Percentiles rank a stretch among this genome's conserved stretches.
These are phyloP conservation scores for Clepsis dumicolana DNA, from an alignment of 2,888 invertebrate genomes.

Conservation along the genomic window DNA sequence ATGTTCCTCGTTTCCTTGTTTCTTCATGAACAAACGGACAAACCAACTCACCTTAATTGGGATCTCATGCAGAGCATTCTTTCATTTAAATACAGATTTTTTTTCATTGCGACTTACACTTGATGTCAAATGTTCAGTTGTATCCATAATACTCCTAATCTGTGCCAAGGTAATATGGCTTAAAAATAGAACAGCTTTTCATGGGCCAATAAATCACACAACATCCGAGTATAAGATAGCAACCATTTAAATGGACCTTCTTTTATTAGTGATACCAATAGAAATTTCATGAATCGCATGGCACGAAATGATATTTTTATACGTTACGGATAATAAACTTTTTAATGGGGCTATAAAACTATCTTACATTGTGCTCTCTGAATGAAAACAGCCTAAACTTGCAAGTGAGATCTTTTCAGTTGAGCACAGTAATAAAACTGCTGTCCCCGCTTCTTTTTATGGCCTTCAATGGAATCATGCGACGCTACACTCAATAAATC, in stretches of 20 bases:
- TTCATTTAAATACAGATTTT: too few relatives aligned
- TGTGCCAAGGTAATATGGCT: background rate
- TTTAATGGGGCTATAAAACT: slow-evolving; percentile 39
- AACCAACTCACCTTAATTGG: too few relatives aligned
- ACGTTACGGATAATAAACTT: slow-evolving; percentile 31
- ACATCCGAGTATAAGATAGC: background rate
- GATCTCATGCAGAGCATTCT: too few relatives aligned
- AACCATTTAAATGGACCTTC: background rate
- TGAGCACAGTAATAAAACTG: slow-evolving; percentile 28
- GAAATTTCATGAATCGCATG: slow-evolving; percentile 13
- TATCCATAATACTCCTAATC: background rate
- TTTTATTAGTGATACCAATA: background rate
- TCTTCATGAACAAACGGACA: too few relatives aligned
- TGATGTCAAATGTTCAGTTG: background rate
- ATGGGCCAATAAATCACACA: background rate
- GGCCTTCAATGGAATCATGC: slow-evolving; percentile 7
- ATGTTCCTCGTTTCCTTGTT: too few relatives aligned
- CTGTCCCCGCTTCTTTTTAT: slow-evolving; percentile 25
- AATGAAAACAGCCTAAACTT: slow-evolving; percentile 29
- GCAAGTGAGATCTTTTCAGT: slow-evolving; percentile 1
- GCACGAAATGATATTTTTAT: slow-evolving; percentile 38
- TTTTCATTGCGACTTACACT: background rate
- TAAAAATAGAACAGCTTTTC: background rate
- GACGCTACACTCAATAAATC: slow-evolving; percentile 13
- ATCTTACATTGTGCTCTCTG: slow-evolving; percentile 25